phyloP scores from a whole-genome alignment of 2,888 invertebrate genomes.

The Dolomedes plantarius region DNA sequence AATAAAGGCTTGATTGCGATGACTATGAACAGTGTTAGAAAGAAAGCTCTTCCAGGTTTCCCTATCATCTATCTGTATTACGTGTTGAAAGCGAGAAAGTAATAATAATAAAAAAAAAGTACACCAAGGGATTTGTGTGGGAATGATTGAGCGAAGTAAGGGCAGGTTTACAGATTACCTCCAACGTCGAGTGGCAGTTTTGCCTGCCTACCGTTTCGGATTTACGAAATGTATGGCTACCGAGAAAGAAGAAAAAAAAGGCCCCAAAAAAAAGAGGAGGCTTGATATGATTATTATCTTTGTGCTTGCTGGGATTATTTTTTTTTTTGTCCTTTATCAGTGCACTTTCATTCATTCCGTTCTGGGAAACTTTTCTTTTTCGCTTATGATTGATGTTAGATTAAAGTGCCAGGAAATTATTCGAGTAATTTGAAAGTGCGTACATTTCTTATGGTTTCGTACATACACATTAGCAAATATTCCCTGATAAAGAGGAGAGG shows the following conservation, averaged over 20 bases:
- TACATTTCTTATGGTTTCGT: background rate
- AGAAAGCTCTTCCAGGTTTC: background rate
- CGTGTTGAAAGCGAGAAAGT: background rate
- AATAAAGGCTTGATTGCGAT: background rate
- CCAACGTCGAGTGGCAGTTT: conserved; percentile 32
- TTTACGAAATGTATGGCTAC: conserved; percentile 16
- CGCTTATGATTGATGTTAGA: background rate
- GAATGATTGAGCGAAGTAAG: conserved; percentile 25
- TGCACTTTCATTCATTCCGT: background rate
- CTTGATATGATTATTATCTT: conserved; percentile 16
- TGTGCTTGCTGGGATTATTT: background rate
- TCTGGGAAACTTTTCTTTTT: background rate
- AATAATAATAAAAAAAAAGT: background rate
- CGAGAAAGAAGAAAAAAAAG: background rate
- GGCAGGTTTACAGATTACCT: conserved; percentile 28
- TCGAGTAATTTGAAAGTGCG: background rate
- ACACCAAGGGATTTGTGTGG: conserved; percentile 15
- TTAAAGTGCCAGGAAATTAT: conserved; percentile 9
- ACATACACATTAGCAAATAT: background rate
- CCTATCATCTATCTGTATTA: conserved; percentile 6
- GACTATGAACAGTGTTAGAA: background rate
- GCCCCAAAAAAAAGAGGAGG: background rate
- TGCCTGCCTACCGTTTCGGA: conserved; percentile 8
- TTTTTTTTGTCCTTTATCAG: background rate
- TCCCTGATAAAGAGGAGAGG: too few relatives aligned